Evolutionary conservation across 2,797 vertebrate genomes (phyloP).

Genomic region (Malurus splendens): DNA sequence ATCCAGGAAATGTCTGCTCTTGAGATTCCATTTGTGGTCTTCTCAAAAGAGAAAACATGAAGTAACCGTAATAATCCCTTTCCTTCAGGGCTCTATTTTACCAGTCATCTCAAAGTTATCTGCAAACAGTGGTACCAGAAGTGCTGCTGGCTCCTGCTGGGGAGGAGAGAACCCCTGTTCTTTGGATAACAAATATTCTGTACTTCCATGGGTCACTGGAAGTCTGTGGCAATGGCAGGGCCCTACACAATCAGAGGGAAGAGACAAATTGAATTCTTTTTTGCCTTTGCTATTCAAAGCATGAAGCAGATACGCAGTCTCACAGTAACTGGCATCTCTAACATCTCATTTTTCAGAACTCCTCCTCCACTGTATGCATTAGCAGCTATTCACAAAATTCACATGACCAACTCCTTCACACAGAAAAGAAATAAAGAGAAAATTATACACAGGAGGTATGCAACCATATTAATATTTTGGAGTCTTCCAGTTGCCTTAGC

Average conservation of each 20-base stretch:
- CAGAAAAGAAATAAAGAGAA: neutral
- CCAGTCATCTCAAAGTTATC: neutral
- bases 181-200: neutral
- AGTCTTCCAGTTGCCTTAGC: neutral
- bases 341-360: neutral
- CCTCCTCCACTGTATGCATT: neutral
- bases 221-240: neutral
- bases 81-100: neutral
- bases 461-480: neutral
- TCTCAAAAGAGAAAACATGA: neutral
- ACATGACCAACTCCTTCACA: neutral
- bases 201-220: neutral
- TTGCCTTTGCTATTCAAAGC: neutral
- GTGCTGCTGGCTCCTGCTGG: neutral
- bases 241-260: neutral
- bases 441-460: neutral
- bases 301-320: neutral
- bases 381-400: neutral
- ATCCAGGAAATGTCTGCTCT: neutral
- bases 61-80: neutral
- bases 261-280: neutral
- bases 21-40: neutral
- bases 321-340: neutral
- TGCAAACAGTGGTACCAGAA: neutral
- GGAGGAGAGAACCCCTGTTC: neutral